phyloP scores from a whole-genome alignment of 2,797 vertebrate genomes.

The Paramormyrops hopkinsi region DNA sequence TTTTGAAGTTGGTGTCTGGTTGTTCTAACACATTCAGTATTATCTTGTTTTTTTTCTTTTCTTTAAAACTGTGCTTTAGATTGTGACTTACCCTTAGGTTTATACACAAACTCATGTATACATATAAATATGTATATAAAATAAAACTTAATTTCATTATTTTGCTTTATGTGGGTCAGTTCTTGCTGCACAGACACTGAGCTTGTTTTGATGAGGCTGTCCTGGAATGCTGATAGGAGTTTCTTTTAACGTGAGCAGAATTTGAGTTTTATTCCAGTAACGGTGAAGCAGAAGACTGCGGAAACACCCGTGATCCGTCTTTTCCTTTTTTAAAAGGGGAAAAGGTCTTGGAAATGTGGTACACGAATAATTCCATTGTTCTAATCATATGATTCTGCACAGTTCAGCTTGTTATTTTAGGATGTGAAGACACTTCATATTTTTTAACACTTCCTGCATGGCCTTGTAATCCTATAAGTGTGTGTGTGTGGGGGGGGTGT shows the following conservation, averaged over 20 bases:
- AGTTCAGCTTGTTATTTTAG: slow-evolving; percentile 7
- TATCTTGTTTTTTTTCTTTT: background rate
- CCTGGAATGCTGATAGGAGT: background rate
- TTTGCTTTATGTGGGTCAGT: background rate
- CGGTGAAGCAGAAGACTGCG: background rate
- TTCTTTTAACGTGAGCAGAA: background rate
- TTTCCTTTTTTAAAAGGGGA: background rate
- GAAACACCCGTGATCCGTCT: background rate
- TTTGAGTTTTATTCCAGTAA: background rate
- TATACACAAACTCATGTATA: slow-evolving; percentile 15
- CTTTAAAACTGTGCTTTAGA: background rate
- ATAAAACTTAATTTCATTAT: slow-evolving; percentile 12
- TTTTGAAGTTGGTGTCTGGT: background rate
- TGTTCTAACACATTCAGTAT: background rate
- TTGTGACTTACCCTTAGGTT: background rate
- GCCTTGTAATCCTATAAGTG: background rate
- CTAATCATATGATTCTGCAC: background rate
- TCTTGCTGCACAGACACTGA: background rate
- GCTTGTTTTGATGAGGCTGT: background rate
- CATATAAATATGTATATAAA: slow-evolving; percentile 22
- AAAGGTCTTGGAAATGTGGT: background rate
- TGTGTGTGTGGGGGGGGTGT: background rate
- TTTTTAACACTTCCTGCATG: background rate
- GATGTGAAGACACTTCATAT: background rate
- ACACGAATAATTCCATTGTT: background rate